Evolutionary conservation across 1,140 invertebrate species (phyloP).

Genomic region (Battus philenor): DNA sequence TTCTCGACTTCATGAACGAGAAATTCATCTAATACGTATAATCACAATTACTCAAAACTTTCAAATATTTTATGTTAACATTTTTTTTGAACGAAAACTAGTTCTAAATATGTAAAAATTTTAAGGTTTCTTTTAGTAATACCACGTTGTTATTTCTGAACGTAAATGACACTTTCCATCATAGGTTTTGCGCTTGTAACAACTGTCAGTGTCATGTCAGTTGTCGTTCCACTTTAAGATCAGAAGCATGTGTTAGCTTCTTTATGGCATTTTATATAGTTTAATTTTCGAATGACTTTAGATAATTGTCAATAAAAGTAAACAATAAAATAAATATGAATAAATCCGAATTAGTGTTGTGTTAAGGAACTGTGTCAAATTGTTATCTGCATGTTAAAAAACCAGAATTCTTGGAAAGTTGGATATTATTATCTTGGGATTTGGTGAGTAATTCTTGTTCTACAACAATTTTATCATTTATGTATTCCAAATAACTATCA

Average conservation of each 20-base stretch:
- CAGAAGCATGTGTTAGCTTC: conserved; percentile 3
- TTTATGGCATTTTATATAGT: background rate
- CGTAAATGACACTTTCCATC: background rate
- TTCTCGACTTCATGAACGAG: too few relatives aligned
- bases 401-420: conserved; percentile 55
- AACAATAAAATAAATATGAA: conserved; percentile 7
- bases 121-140: too few relatives aligned
- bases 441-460: conserved; percentile 58
- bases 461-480: too few relatives aligned
- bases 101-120: too few relatives aligned
- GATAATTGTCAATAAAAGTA: conserved; percentile 1
- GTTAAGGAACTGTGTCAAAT: conserved; percentile 37
- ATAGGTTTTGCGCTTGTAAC: background rate
- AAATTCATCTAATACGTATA: too few relatives aligned
- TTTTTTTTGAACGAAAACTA: too few relatives aligned
- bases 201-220: conserved; percentile 4
- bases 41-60: too few relatives aligned
- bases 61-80: too few relatives aligned
- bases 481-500: too few relatives aligned
- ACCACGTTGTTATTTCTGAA: conserved; percentile 3
- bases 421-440: conserved; percentile 56
- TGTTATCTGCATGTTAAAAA: conserved; percentile 31
- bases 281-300: conserved; percentile 6
- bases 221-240: background rate
- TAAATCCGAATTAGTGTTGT: conserved; percentile 8